These are phyloP conservation scores for Phalacrocorax pelagicus DNA, from an alignment of 2,113 vertebrate genomes.

Conservation along the genomic window DNA sequence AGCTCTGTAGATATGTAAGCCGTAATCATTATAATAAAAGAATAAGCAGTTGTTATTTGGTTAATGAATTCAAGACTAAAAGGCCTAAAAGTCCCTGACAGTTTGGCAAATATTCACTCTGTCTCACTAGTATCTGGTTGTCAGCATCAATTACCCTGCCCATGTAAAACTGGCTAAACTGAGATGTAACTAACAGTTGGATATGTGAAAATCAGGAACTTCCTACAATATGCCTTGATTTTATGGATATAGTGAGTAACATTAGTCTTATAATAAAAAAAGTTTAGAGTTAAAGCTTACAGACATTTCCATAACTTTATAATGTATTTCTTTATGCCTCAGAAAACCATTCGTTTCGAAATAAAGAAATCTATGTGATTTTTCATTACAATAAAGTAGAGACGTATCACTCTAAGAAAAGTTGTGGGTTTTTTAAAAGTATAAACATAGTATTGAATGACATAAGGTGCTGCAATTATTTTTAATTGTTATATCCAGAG, in stretches of 20 bases:
- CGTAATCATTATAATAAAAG: not conserved
- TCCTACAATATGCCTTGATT: not conserved
- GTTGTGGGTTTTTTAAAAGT: not conserved
- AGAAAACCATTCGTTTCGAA: too few species aligned
- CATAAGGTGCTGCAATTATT: conserved; percentile 48
- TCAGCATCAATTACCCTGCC: not conserved
- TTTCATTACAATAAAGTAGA: too few species aligned
- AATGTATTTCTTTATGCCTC: too few species aligned
- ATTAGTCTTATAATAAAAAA: not conserved
- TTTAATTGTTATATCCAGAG: conserved; percentile 64
- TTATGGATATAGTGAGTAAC: not conserved
- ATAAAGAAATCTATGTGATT: too few species aligned
- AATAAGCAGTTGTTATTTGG: not conserved
- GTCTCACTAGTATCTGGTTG: not conserved
- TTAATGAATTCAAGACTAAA: not conserved
- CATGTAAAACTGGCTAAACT: not conserved
- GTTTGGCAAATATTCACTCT: not conserved
- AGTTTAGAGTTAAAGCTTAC: too few species aligned
- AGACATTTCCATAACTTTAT: too few species aligned
- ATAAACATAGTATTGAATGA: not conserved
- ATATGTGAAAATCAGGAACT: not conserved
- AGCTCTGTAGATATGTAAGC: not conserved
- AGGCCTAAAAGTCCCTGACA: not conserved
- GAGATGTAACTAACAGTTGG: not conserved
- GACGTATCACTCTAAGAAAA: not conserved